phyloP scores from a whole-genome alignment of 2,797 vertebrate species.

The Alcedo quadribrachys region DNA sequence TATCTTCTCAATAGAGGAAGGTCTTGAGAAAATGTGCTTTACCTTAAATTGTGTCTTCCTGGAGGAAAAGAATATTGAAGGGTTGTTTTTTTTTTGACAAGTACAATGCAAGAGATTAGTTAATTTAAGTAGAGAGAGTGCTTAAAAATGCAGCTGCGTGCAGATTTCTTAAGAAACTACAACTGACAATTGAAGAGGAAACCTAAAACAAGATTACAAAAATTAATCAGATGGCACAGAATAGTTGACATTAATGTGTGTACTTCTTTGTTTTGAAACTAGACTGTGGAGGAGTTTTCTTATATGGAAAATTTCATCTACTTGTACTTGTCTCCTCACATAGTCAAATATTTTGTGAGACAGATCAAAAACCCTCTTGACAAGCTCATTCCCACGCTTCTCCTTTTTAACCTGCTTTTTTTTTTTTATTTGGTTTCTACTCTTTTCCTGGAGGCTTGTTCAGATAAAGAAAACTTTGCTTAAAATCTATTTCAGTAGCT shows the following conservation, averaged over 20 bases:
- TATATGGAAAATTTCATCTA: slow-evolving; percentile 56
- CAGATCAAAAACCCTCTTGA: slow-evolving; percentile 67
- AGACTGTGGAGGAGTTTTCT: slow-evolving; percentile 69
- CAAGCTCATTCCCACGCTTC: slow-evolving; percentile 65
- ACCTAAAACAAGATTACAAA: slow-evolving; percentile 65
- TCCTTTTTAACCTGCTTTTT: slow-evolving; percentile 51
- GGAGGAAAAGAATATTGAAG: background rate
- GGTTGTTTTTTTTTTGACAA: background rate
- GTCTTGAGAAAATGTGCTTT: slow-evolving; percentile 40
- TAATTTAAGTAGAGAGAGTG: slow-evolving; percentile 19
- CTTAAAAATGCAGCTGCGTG: slow-evolving; percentile 52
- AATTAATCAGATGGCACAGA: slow-evolving; percentile 63
- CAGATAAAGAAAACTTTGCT: slow-evolving; percentile 1
- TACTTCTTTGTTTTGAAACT: slow-evolving; percentile 69
- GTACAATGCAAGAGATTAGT: background rate
- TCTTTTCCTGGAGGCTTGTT: slow-evolving; percentile 18
- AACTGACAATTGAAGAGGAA: slow-evolving; percentile 64
- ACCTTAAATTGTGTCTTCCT: background rate
- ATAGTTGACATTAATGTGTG: slow-evolving; percentile 62
- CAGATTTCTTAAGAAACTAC: slow-evolving; percentile 55
- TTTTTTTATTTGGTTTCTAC: slow-evolving; percentile 6
- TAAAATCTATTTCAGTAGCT: background rate
- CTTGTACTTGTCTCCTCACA: slow-evolving; percentile 64
- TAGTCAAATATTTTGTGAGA: slow-evolving; percentile 72
- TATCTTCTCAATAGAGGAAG: slow-evolving; percentile 82